phyloP scores from a whole-genome alignment of 1,140 invertebrate species.

The Solen grandis region DNA sequence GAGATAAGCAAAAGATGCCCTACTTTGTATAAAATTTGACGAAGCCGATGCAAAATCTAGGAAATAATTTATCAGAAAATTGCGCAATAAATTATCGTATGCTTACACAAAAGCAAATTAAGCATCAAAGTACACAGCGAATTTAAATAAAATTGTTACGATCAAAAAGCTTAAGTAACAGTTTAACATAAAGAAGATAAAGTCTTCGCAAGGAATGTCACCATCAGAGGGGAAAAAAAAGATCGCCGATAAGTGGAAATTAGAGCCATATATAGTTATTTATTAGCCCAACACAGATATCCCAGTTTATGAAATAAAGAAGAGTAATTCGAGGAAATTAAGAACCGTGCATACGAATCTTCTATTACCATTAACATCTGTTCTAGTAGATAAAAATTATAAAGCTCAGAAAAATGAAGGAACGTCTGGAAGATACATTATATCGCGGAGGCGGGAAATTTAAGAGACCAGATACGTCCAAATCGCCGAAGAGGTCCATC shows the following conservation, averaged over 20 bases:
- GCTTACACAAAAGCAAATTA: neutral
- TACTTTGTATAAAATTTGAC: neutral
- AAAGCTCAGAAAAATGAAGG: too few relatives aligned
- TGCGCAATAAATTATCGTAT: neutral
- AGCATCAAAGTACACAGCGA: neutral
- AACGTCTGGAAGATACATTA: too few relatives aligned
- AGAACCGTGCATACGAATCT: conserved; percentile 20
- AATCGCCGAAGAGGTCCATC: too few relatives aligned
- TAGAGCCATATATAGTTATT: neutral
- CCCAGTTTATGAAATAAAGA: conserved; percentile 8
- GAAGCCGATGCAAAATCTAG: too few relatives aligned
- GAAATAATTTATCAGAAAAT: neutral
- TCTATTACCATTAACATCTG: too few relatives aligned
- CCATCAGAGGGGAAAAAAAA: conserved; percentile 9
- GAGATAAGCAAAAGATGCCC: neutral
- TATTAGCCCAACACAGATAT: conserved; percentile 10
- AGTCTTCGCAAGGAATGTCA: neutral
- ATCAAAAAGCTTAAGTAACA: neutral
- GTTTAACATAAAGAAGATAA: too few relatives aligned
- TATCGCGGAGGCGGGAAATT: too few relatives aligned
- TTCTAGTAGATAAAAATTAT: too few relatives aligned
- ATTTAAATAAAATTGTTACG: neutral
- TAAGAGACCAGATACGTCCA: too few relatives aligned
- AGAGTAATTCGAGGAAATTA: neutral
- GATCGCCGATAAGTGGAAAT: neutral